Conservation (phyloP, 2,888 invertebrate genomes). For the Mantis religiosa region DNA sequence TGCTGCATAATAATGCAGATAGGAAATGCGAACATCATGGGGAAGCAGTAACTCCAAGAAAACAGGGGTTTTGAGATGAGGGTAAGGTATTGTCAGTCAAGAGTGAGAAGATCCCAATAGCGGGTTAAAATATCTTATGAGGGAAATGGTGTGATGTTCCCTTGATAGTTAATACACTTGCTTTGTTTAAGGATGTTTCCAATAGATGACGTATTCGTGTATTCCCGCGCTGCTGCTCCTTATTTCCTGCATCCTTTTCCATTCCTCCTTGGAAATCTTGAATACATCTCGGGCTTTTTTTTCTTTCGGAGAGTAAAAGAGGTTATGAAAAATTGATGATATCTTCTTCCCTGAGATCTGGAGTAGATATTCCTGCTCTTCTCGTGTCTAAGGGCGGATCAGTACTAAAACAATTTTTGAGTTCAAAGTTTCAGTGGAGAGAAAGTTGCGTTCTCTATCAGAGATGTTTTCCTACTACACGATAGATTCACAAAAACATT, state of each 20-base stretch:
- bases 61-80: no score
- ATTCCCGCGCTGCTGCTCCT: no score
- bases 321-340: neutral
- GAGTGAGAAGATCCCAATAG: neutral
- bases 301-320: neutral
- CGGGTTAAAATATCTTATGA: neutral
- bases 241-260: neutral
- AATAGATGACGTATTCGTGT: neutral
- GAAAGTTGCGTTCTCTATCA: no score
- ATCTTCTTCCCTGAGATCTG: neutral
- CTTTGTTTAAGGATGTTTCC: neutral
- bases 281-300: neutral
- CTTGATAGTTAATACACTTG: no score
- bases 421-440: no score
- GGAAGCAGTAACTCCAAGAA: neutral
- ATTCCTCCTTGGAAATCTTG: neutral
- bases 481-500: no score
- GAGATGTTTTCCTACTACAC: no score
- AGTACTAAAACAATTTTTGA: neutral
- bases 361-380: neutral
- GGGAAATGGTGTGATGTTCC: no score
- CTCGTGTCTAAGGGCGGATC: neutral
- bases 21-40: neutral
- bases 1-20: neutral
- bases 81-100: neutral